phyloP scores from a whole-genome alignment of 92 coral and sea anemone species.

The Heteractis magnifica region DNA sequence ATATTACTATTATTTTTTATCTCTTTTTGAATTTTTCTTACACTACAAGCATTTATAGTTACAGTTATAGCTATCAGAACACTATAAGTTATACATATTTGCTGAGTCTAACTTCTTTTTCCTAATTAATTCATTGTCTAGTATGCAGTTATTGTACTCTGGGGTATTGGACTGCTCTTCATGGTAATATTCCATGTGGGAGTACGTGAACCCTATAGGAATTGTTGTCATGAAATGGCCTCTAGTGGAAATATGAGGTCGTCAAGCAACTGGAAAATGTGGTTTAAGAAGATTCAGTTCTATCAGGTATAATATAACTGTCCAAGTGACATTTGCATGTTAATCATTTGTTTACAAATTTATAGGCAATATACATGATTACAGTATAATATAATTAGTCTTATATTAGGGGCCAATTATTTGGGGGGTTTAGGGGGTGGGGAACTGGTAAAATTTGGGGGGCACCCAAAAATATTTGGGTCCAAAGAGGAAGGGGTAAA shows the following conservation, averaged over 20 bases:
- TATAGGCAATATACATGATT: background rate
- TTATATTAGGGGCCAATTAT: too few species aligned
- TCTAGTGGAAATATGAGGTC: constrained; percentile 64
- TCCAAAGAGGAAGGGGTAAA: too few species aligned
- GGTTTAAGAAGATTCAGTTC: constrained; percentile 86
- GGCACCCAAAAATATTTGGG: too few species aligned
- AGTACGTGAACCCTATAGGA: constrained; percentile 74
- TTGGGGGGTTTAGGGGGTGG: too few species aligned
- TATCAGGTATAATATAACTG: constrained; percentile 59
- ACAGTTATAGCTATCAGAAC: too few species aligned
- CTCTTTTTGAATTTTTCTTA: too few species aligned
- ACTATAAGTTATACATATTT: too few species aligned
- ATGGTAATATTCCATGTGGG: constrained; percentile 83
- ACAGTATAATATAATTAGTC: too few species aligned
- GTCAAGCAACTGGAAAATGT: constrained; percentile 76
- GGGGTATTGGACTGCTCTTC: constrained; percentile 77
- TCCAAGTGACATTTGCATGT: background rate
- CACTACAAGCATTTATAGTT: too few species aligned
- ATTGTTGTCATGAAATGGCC: constrained; percentile 52
- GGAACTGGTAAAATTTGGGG: too few species aligned
- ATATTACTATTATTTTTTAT: too few species aligned
- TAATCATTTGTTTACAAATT: background rate
- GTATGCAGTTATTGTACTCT: constrained; percentile 79
- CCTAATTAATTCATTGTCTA: constrained; percentile 22
- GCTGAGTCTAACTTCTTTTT: background rate